These are phyloP conservation scores for Tridacna crocea DNA, from an alignment of 2,888 invertebrate species.

Conservation along the genomic window DNA sequence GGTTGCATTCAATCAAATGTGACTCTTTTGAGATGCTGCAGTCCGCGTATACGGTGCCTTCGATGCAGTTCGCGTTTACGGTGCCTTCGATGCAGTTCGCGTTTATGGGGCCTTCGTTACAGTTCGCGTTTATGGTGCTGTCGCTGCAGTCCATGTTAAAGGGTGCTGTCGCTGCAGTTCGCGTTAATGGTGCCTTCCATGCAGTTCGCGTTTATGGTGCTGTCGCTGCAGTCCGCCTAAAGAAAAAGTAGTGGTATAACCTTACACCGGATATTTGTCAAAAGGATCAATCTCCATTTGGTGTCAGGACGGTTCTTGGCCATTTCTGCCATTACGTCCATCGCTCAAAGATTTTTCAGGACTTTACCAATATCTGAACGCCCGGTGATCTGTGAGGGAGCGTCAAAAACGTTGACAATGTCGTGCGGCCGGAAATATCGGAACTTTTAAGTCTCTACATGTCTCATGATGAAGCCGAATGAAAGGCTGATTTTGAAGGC, in stretches of 20 bases:
- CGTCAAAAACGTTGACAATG: slow-evolving; percentile 27
- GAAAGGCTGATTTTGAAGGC: slow-evolving; percentile 36
- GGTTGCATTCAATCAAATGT: no score
- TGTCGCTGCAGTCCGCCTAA: no score
- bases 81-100: no score
- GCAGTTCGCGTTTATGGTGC: no score
- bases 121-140: no score
- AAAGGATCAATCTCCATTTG: slow-evolving; percentile 23
- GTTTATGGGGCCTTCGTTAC: no score
- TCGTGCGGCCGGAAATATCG: slow-evolving; percentile 30
- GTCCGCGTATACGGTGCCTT: no score
- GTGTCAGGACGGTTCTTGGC: slow-evolving; percentile 29
- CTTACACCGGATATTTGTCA: slow-evolving; percentile 32
- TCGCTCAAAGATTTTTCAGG: slow-evolving; percentile 3
- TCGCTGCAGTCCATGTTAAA: no score
- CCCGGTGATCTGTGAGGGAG: slow-evolving; percentile 21
- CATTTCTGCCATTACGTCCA: slow-evolving; percentile 38
- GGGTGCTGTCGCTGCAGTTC: no score
- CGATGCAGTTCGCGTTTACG: no score
- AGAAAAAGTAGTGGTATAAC: slow-evolving; percentile 18
- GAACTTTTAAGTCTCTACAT: slow-evolving; percentile 27
- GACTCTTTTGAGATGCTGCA: no score
- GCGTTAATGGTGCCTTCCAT: no score
- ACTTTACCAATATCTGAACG: slow-evolving; percentile 32
- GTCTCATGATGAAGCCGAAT: slow-evolving; percentile 38